A percentile compares a stretch with the other conserved stretches of the same genome.
Evolutionary conservation across 1,140 invertebrate genomes (phyloP).

Genomic region (Drosophila sp.): DNA sequence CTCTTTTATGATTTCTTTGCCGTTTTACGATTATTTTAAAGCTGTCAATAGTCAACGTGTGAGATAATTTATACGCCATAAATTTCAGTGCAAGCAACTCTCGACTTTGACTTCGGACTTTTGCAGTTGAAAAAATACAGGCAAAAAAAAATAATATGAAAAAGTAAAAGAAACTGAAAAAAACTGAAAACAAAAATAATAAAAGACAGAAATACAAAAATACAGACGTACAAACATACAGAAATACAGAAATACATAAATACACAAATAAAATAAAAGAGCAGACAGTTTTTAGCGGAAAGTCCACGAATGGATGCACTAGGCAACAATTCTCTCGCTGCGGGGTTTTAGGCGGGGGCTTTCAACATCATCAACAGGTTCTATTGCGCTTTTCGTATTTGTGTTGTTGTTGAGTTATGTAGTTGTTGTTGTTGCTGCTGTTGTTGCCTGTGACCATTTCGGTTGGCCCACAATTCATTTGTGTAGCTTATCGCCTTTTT

Average conservation of each 20-base stretch:
- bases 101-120: conserved; percentile 17
- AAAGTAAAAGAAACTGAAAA: conserved; percentile 19
- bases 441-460: conserved; percentile 60
- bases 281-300: conserved; percentile 51
- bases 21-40: conserved; percentile 82
- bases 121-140: conserved; percentile 2
- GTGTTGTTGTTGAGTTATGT: conserved; percentile 11
- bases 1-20: conserved; percentile 80
- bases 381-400: conserved; percentile 35
- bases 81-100: conserved; percentile 75
- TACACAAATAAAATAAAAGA: conserved; percentile 28
- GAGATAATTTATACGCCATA: conserved; percentile 84
- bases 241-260: no score
- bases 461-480: conserved; percentile 66
- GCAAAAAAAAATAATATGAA: background rate
- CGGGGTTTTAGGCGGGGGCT: conserved; percentile 5
- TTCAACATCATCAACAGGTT: conserved; percentile 47
- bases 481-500: conserved; percentile 79
- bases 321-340: conserved; percentile 8
- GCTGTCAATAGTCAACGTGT: conserved; percentile 83
- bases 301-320: conserved; percentile 35
- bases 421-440: conserved; percentile 18
- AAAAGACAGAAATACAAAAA: no score
- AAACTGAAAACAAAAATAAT: no score
- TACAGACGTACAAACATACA: no score